Percentiles rank a stretch among this genome's conserved stretches.
These are phyloP conservation scores for Drosophila lutescens DNA, from an alignment of 2,888 invertebrate species.

Conservation along the genomic window DNA sequence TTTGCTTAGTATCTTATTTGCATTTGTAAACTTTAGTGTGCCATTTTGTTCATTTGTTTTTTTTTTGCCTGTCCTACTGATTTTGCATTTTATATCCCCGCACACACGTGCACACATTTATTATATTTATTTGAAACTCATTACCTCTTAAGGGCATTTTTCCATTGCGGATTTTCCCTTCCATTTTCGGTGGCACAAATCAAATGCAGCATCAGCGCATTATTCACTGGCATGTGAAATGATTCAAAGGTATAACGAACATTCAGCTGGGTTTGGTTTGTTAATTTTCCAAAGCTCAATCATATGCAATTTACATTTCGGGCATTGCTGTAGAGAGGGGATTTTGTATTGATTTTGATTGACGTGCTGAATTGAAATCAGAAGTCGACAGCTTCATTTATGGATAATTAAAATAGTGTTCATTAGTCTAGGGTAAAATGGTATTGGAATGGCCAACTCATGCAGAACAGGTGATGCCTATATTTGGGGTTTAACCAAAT, in stretches of 20 bases:
- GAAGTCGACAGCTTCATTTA: conserved; percentile 28
- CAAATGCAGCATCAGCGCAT: conserved; percentile 71
- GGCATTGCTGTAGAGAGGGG: neutral
- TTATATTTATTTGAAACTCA: conserved; percentile 69
- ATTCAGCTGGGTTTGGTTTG: conserved; percentile 18
- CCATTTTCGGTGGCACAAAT: conserved; percentile 45
- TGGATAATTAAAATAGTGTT: conserved; percentile 22
- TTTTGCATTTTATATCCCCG: conserved; percentile 56
- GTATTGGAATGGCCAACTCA: conserved; percentile 10
- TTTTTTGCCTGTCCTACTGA: conserved; percentile 36
- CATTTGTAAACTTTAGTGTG: conserved; percentile 77
- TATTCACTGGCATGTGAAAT: conserved; percentile 42
- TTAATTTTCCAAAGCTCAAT: conserved; percentile 22
- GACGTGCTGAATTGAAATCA: conserved; percentile 13
- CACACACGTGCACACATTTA: conserved; percentile 14
- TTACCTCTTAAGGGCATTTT: conserved; percentile 55
- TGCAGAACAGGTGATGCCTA: conserved; percentile 13
- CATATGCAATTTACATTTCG: conserved; percentile 15
- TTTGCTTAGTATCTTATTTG: conserved; percentile 78
- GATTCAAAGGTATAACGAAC: conserved; percentile 22
- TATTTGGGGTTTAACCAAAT: conserved; percentile 2
- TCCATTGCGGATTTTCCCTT: conserved; percentile 8
- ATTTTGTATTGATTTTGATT: conserved; percentile 19
- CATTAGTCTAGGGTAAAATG: conserved; percentile 5
- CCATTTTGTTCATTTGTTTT: conserved; percentile 55